These are phyloP conservation scores for Hipposideros armiger DNA, from an alignment of 2,113 vertebrate genomes.

Conservation along the genomic window DNA sequence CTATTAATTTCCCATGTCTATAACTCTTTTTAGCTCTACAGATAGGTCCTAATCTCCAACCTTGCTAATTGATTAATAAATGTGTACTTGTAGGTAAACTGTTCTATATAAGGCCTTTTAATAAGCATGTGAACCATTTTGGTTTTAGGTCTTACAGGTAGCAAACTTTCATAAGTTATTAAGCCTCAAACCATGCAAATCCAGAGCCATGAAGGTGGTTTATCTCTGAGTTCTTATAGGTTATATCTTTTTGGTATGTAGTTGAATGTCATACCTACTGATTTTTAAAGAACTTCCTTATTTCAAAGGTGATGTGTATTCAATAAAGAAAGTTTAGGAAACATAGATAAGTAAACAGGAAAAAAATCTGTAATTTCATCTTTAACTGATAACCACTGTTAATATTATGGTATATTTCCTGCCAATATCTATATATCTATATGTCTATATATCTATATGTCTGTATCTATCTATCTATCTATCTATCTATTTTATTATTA, in stretches of 20 bases:
- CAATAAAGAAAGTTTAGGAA: constrained; percentile 11
- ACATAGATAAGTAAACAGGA: background rate
- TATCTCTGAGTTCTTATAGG: background rate
- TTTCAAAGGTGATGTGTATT: background rate
- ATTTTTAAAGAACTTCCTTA: constrained; percentile 40
- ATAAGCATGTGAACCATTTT: background rate
- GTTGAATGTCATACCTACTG: background rate
- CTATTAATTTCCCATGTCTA: background rate
- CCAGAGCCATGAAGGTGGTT: background rate
- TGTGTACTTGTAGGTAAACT: background rate
- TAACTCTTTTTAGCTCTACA: background rate
- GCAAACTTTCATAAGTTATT: background rate
- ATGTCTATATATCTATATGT: no score
- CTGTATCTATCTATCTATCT: no score
- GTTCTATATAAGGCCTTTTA: background rate
- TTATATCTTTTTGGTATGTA: background rate
- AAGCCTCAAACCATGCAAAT: background rate
- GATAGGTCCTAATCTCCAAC: background rate
- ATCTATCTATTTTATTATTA: no score
- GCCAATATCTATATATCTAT: background rate
- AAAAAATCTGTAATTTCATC: constrained; percentile 2
- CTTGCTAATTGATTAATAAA: background rate
- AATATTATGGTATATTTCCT: background rate
- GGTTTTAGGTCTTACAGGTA: constrained; percentile 12
- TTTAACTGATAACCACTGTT: constrained; percentile 1